phyloP scores from a whole-genome alignment of 2,888 invertebrate species.

The Parnassius apollo region DNA sequence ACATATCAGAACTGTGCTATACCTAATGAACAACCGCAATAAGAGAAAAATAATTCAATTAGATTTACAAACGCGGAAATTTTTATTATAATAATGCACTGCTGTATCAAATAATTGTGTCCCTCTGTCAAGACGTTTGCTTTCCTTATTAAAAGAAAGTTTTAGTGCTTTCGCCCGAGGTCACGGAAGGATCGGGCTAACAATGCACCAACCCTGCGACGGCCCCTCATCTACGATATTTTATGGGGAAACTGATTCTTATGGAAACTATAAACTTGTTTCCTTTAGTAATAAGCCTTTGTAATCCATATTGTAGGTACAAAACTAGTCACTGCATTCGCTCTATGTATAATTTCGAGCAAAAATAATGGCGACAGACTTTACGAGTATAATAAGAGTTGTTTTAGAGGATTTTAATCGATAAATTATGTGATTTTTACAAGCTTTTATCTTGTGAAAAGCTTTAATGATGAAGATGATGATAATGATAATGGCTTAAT shows the following conservation, averaged over 20 bases:
- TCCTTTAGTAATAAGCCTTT: constrained; percentile 36
- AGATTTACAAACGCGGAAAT: too few species aligned
- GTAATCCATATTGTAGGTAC: constrained; percentile 33
- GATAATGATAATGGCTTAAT: too few species aligned
- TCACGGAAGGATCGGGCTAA: constrained; percentile 30
- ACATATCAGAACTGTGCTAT: too few species aligned
- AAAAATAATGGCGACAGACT: too few species aligned
- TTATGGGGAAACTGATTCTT: constrained; percentile 29
- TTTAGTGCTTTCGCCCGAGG: constrained; percentile 40
- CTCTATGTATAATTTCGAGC: background rate
- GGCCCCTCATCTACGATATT: constrained; percentile 22
- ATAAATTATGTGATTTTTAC: too few species aligned
- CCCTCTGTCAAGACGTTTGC: constrained; percentile 41
- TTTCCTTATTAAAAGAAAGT: constrained; percentile 53
- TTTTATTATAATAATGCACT: background rate
- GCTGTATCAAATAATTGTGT: constrained; percentile 41
- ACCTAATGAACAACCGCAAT: too few species aligned
- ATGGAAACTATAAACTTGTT: constrained; percentile 41
- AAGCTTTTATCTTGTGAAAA: too few species aligned
- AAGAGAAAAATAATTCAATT: too few species aligned
- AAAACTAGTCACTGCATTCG: constrained; percentile 22
- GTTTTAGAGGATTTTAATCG: too few species aligned
- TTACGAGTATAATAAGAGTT: too few species aligned
- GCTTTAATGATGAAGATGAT: too few species aligned
- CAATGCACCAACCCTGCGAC: constrained; percentile 23